Percentiles rank a stretch among this genome's conserved stretches.
Conservation (phyloP, 2,888 invertebrate genomes). For the Leucophora obtusa region DNA sequence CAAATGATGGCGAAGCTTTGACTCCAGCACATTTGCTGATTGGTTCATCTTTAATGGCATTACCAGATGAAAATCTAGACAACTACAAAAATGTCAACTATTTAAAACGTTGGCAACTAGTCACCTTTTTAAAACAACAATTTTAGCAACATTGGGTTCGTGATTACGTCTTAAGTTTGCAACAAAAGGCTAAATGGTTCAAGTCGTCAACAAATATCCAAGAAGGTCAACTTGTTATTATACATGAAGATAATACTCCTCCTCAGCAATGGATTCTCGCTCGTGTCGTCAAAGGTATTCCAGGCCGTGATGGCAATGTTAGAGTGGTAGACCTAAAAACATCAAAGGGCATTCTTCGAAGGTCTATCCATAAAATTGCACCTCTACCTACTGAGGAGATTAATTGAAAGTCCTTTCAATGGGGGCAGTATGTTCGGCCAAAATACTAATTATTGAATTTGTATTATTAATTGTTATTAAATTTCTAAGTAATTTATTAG, state of each 20-base stretch:
- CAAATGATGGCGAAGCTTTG: conserved; percentile 13
- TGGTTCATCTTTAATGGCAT: conserved; percentile 6
- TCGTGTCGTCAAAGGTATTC: conserved; percentile 7
- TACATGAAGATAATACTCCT: conserved; percentile 24
- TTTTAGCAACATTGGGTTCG: too few species aligned
- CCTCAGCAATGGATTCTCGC: conserved; percentile 18
- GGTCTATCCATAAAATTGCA: conserved; percentile 15
- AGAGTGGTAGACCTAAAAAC: conserved; percentile 10
- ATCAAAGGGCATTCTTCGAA: background rate
- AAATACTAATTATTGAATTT: too few species aligned
- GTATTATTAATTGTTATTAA: too few species aligned
- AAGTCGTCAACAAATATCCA: background rate
- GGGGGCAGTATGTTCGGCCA: too few species aligned
- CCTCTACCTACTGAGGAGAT: conserved; percentile 3
- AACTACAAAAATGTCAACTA: background rate
- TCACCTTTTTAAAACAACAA: too few species aligned
- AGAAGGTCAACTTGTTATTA: background rate
- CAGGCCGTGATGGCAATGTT: conserved; percentile 9
- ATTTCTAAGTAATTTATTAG: too few species aligned
- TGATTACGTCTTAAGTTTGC: too few species aligned
- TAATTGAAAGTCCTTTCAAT: conserved; percentile 12
- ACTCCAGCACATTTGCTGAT: conserved; percentile 19
- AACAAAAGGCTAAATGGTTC: too few species aligned
- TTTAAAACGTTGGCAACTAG: background rate
- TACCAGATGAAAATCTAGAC: conserved; percentile 5